Base-by-base conservation (phyloP, 2,113 vertebrate genomes). In the Catagonus wagneri region DNA sequence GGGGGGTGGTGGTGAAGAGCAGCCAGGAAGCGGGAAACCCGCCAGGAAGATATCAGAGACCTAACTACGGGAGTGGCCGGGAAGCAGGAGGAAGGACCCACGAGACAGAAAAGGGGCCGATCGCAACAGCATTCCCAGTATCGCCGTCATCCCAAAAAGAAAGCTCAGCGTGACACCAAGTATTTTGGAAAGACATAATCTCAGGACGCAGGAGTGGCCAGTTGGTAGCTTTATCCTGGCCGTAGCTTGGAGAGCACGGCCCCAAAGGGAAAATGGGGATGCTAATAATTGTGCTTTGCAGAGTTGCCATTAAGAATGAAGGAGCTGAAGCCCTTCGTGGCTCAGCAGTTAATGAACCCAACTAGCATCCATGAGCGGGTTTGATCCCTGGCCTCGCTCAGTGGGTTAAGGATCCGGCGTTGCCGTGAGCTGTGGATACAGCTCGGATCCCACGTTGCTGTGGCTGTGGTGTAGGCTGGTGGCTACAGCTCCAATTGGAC, bases 221-320 rank as follows among this genome's bases (percentile, higher is more conserved):
- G 6, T 5, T 15, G 44, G 74, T 29, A 4, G 20, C 56, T 22
- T 54, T n/a, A 80, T 68, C 19, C 65, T 32, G 32, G 32, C 54
- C 3, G 6, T 13, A 60, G 54, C 20, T 3, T 32, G 14, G n/a
- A 71, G 17, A 20, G 22, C 1, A 2, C n/a, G 60, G 76, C 34
- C 9, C 36, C 13, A 15, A 0, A 34, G 34, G 27, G 29, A 66
- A 56, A 32, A 36, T 2, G 27, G 23, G 22, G 23, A 27, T 39
- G 78, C 29, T 19, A n/a, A 52, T 11, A 5, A 27, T 0, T 9
- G 5, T 60, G 9, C 6, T 22, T 6, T 27, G 11, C 0, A 2
- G 7, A 20, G 32, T 16, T 50, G 16, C 80, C 0, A 1, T 10
- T 7, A 17, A 44, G 32, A 93, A 72, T 10, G 52, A 63, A 76